A percentile compares a stretch with the other conserved stretches of the same genome.
Evolutionary conservation across 2,797 vertebrate species (phyloP).

Genomic region (Helicolenus hilgendorfi): DNA sequence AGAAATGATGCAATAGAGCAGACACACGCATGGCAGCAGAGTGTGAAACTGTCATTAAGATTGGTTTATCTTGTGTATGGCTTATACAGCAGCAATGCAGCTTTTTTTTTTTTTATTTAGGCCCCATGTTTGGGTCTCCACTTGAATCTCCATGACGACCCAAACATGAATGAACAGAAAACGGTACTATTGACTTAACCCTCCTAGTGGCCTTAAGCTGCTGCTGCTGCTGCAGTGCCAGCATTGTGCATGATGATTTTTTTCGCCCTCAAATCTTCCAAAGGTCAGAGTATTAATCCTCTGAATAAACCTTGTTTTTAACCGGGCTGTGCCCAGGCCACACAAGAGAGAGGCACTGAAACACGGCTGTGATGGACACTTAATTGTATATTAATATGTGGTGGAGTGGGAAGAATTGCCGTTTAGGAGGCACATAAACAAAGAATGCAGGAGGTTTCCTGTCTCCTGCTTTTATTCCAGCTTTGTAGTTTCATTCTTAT

Average conservation of each 20-base stretch:
- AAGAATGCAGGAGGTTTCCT: constrained; percentile 81
- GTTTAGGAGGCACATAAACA: constrained; percentile 85
- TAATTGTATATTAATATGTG: constrained; percentile 76
- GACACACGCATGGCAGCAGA: constrained; percentile 27
- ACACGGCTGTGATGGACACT: constrained; percentile 61
- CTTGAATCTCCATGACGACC: constrained; percentile 85
- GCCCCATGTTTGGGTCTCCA: constrained; percentile 76
- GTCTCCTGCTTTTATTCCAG: constrained; percentile 73
- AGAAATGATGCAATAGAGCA: constrained; percentile 50
- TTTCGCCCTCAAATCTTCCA: constrained; percentile 83
- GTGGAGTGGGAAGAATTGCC: constrained; percentile 73
- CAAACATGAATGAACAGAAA: constrained; percentile 81
- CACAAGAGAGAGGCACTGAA: constrained; percentile 64
- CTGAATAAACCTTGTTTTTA: constrained; percentile 85
- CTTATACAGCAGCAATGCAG: constrained; percentile 30
- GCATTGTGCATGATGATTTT: constrained; percentile 73
- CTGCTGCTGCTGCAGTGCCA: constrained; percentile 79
- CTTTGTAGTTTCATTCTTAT: constrained; percentile 81
- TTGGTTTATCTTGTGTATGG: constrained; percentile 29
- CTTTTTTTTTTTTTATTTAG: constrained; percentile 17
- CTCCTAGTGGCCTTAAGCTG: constrained; percentile 85
- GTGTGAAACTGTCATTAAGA: constrained; percentile 47
- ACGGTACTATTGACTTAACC: constrained; percentile 86
- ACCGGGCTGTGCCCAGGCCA: constrained; percentile 71
- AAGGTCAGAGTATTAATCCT: constrained; percentile 90